phyloP scores from a whole-genome alignment of 2,797 vertebrate genomes.

The Podargus strigoides region DNA sequence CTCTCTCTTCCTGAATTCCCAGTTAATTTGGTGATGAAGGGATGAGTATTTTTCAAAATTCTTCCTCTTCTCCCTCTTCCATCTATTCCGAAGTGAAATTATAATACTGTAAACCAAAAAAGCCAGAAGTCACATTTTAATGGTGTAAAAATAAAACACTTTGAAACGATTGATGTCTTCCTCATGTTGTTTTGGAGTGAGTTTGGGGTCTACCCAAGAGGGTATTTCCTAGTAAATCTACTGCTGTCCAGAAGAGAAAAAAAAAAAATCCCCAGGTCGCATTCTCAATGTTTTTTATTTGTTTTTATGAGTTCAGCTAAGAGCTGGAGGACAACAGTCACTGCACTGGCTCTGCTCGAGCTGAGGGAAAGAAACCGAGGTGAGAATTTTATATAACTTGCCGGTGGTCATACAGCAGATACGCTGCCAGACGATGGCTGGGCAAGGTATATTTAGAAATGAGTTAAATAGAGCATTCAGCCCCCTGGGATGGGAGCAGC shows the following conservation, averaged over 20 bases:
- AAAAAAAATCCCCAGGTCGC: background rate
- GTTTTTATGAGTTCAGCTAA: background rate
- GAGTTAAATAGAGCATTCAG: background rate
- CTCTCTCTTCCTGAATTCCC: background rate
- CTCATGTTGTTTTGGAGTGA: background rate
- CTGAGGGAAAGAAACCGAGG: background rate
- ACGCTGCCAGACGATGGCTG: background rate
- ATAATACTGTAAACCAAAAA: background rate
- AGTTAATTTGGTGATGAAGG: background rate
- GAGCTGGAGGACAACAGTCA: background rate
- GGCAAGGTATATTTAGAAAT: conserved; percentile 26
- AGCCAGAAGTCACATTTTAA: background rate
- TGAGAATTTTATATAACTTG: conserved; percentile 23
- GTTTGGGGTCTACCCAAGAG: background rate
- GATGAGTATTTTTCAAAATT: background rate
- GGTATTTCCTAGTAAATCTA: background rate
- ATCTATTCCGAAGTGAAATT: background rate
- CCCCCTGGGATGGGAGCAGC: background rate
- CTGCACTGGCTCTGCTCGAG: background rate
- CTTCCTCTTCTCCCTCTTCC: background rate
- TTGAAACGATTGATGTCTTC: background rate
- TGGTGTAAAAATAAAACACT: background rate
- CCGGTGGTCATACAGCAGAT: background rate
- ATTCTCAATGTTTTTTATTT: background rate
- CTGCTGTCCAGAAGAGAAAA: background rate